These are phyloP conservation scores for Ataeniobius toweri DNA, from an alignment of 2,797 vertebrate genomes.

Conservation along the genomic window DNA sequence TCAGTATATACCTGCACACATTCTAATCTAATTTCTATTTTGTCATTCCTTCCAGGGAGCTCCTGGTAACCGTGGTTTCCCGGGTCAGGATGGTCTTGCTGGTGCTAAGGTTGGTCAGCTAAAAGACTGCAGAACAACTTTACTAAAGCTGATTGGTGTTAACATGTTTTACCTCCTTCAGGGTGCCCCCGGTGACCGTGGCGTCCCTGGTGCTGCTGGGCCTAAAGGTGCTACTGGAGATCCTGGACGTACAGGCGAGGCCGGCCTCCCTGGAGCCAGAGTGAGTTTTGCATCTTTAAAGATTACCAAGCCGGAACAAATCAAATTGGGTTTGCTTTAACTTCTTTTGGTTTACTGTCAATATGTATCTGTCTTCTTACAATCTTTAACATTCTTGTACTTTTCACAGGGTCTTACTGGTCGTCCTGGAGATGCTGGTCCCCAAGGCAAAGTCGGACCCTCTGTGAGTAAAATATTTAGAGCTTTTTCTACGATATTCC, in stretches of 20 bases:
- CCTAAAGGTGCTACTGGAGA: slow-evolving; percentile 92
- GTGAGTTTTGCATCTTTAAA: slow-evolving; percentile 74
- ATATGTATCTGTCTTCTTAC: neutral
- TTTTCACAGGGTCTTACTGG: slow-evolving; percentile 91
- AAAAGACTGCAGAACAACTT: neutral
- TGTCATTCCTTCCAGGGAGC: slow-evolving; percentile 82
- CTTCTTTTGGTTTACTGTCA: neutral
- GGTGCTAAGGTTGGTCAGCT: slow-evolving; percentile 89
- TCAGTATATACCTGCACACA: neutral
- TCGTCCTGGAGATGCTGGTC: slow-evolving; percentile 94
- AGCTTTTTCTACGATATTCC: neutral
- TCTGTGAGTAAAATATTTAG: slow-evolving; percentile 82
- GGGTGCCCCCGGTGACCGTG: slow-evolving; percentile 95
- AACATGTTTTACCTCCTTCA: slow-evolving; percentile 48
- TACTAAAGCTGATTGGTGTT: slow-evolving; percentile 1
- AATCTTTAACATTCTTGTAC: slow-evolving; percentile 9
- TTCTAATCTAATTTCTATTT: slow-evolving; percentile 24
- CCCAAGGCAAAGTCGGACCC: slow-evolving; percentile 96
- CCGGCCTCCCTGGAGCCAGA: slow-evolving; percentile 95
- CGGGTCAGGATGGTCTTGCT: slow-evolving; percentile 95
- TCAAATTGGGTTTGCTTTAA: neutral
- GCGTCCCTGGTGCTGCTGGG: slow-evolving; percentile 87
- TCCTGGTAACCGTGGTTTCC: slow-evolving; percentile 97
- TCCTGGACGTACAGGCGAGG: slow-evolving; percentile 92
- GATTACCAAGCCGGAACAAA: neutral